These are phyloP conservation scores for Noctua janthina DNA, from an alignment of 2,888 invertebrate species.

Conservation along the genomic window DNA sequence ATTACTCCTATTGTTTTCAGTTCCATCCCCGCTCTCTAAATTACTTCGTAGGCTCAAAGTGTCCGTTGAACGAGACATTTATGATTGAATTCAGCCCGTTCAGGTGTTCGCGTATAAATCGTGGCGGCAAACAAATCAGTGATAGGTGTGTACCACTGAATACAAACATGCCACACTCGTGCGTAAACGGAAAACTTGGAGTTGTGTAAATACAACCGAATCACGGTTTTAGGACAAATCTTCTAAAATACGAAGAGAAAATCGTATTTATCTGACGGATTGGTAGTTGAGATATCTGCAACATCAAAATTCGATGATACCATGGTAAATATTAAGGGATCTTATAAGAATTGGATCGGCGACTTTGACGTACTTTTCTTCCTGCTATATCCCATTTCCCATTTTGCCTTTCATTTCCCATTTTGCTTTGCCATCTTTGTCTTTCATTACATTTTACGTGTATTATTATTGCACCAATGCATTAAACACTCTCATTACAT, in stretches of 20 bases:
- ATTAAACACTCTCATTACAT: too few species aligned
- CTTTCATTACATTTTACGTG: neutral
- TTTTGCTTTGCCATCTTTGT: neutral
- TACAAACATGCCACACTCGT: constrained; percentile 44
- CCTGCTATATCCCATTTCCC: neutral
- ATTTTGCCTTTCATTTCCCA: neutral
- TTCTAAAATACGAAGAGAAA: neutral
- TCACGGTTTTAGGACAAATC: neutral
- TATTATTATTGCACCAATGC: neutral
- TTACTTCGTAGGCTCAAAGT: constrained; percentile 39
- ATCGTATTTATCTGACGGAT: neutral
- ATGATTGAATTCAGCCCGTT: constrained; percentile 48
- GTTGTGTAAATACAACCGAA: constrained; percentile 39
- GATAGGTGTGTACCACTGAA: constrained; percentile 37
- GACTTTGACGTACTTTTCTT: neutral
- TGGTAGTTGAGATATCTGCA: neutral
- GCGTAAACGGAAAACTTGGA: constrained; percentile 40
- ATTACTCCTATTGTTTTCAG: constrained; percentile 28
- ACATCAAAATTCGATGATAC: neutral
- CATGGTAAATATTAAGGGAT: neutral
- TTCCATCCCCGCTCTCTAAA: constrained; percentile 23
- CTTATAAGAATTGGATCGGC: neutral
- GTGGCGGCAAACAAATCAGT: constrained; percentile 50
- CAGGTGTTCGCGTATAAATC: constrained; percentile 36
- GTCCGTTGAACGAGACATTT: constrained; percentile 21